phyloP scores from a whole-genome alignment of 2,797 vertebrate genomes.

The Gymnothorax javanicus region DNA sequence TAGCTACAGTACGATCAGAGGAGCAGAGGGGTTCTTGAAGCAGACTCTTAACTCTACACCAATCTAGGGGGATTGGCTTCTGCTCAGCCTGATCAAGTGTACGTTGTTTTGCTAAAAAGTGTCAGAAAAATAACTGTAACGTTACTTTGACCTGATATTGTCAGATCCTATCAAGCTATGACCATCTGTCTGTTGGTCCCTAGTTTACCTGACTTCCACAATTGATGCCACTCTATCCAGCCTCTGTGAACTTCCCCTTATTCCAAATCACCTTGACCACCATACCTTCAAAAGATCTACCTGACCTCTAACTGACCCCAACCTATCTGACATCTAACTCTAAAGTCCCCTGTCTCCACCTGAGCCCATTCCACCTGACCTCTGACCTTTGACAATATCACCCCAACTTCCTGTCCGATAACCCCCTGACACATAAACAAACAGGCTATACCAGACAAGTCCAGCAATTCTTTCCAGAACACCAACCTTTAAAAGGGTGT shows the following conservation, averaged over 20 bases:
- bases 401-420: conserved; percentile 1
- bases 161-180: background rate
- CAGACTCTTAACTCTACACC: too few species aligned
- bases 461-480: conserved; percentile 31
- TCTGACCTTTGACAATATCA: conserved; percentile 1
- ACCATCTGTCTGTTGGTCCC: background rate
- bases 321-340: background rate
- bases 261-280: conserved; percentile 52
- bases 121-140: too few species aligned
- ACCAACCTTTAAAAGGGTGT: conserved; percentile 7
- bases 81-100: too few species aligned
- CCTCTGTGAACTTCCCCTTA: conserved; percentile 56
- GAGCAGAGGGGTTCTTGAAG: too few species aligned
- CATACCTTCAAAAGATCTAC: conserved; percentile 46
- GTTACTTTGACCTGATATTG: too few species aligned
- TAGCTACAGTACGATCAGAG: too few species aligned
- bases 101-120: too few species aligned
- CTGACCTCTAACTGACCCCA: background rate
- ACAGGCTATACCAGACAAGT: conserved; percentile 25
- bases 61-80: too few species aligned
- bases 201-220: background rate
- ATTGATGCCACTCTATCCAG: background rate
- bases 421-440: conserved; percentile 16
- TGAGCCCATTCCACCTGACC: background rate
- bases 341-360: conserved; percentile 15